phyloP scores from a whole-genome alignment of 2,888 invertebrate genomes.

The Neria commutata region DNA sequence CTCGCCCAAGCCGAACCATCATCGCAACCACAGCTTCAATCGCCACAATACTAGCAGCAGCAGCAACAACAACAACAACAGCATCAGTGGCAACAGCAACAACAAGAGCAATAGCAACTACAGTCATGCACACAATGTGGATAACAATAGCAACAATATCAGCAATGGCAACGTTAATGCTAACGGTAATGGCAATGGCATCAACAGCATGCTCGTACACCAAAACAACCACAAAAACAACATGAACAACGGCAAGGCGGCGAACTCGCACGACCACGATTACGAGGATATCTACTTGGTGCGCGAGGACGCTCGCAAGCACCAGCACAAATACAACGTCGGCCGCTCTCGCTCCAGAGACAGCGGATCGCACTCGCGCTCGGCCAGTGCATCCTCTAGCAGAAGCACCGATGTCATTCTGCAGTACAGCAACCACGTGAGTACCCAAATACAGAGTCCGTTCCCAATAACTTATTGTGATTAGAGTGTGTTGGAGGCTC shows the following conservation, averaged over 20 bases:
- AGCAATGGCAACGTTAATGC: slow-evolving; percentile 29
- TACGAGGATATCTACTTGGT: slow-evolving; percentile 84
- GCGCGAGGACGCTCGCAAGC: slow-evolving; percentile 65
- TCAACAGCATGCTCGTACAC: slow-evolving; percentile 7
- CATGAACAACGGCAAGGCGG: slow-evolving; percentile 10
- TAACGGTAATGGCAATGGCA: slow-evolving; percentile 33
- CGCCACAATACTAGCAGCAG: slow-evolving; percentile 34
- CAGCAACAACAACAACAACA: slow-evolving; percentile 23
- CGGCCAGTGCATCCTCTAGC: slow-evolving; percentile 67
- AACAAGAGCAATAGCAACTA: slow-evolving; percentile 30
- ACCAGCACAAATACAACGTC: slow-evolving; percentile 51
- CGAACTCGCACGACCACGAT: slow-evolving; percentile 68
- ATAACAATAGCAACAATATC: slow-evolving; percentile 17
- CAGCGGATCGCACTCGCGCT: slow-evolving; percentile 78
- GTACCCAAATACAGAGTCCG: slow-evolving; percentile 23
- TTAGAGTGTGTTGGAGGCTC: too few species aligned
- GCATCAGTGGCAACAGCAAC: slow-evolving; percentile 31
- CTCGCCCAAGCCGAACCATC: slow-evolving; percentile 52
- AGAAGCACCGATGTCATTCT: slow-evolving; percentile 62
- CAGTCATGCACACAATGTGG: slow-evolving; percentile 3
- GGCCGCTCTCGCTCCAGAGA: slow-evolving; percentile 69
- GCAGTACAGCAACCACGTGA: slow-evolving; percentile 60
- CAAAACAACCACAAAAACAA: slow-evolving; percentile 14
- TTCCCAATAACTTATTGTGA: too few species aligned
- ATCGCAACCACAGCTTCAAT: slow-evolving; percentile 38